phyloP scores from a whole-genome alignment of 2,113 vertebrate species.

The Salvelinus namaycush region DNA sequence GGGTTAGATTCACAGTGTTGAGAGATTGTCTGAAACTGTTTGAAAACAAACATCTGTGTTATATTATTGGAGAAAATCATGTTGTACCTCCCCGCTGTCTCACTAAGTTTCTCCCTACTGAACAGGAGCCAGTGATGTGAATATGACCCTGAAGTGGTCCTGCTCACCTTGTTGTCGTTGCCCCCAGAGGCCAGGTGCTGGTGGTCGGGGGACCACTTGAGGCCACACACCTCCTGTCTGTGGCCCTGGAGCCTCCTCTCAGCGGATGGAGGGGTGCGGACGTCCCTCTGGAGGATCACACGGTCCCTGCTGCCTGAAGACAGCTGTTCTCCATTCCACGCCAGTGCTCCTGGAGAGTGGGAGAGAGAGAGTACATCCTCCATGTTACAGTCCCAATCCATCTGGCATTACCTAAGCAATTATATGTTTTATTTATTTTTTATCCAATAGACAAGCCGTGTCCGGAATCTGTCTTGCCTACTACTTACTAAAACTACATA shows the following conservation, averaged over 20 bases:
- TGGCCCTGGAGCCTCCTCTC: slow-evolving; percentile 79
- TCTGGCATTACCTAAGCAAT: too few species aligned
- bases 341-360: slow-evolving; percentile 71
- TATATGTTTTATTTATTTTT: too few species aligned
- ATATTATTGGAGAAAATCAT: too few species aligned
- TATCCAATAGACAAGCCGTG: too few species aligned
- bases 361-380: neutral
- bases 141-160: too few species aligned
- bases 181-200: slow-evolving; percentile 81
- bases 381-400: too few species aligned
- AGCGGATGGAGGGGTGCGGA: slow-evolving; percentile 69
- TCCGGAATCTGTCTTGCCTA: too few species aligned
- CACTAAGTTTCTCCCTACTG: too few species aligned
- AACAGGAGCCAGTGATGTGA: too few species aligned
- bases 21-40: neutral
- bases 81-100: too few species aligned
- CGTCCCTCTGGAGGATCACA: slow-evolving; percentile 78
- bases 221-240: slow-evolving; percentile 80
- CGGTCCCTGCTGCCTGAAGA: slow-evolving; percentile 80
- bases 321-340: slow-evolving; percentile 82
- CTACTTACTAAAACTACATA: too few species aligned
- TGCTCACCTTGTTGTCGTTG: slow-evolving; percentile 79
- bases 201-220: slow-evolving; percentile 83
- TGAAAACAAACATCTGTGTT: too few species aligned
- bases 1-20: neutral